Evolutionary conservation across 64 coral and sea anemone genomes (phyloP).

Genomic region (Porites lutea): DNA sequence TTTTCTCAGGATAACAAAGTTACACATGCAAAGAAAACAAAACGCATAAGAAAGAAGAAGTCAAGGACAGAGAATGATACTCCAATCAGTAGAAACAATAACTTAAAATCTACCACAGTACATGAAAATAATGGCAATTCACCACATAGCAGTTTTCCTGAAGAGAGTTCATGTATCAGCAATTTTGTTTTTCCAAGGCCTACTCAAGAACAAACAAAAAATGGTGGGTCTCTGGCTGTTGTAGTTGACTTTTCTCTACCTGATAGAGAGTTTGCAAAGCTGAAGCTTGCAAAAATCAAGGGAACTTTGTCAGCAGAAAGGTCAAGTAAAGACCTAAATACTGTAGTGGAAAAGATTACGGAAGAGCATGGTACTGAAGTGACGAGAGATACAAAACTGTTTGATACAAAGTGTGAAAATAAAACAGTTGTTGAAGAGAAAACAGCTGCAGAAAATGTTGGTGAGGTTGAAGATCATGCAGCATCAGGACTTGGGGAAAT

Average conservation of each 20-base stretch:
- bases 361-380: neutral
- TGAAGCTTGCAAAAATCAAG: slow-evolving; percentile 91
- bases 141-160: no score
- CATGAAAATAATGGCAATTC: neutral
- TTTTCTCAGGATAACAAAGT: neutral
- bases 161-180: neutral
- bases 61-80: neutral
- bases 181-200: slow-evolving; percentile 74
- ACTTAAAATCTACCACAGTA: neutral
- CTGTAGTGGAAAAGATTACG: neutral
- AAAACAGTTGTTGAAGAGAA: neutral
- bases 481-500: neutral
- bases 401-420: neutral
- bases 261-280: slow-evolving; percentile 90
- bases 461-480: neutral
- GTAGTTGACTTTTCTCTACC: slow-evolving; percentile 88
- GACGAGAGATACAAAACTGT: neutral
- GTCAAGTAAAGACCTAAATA: neutral
- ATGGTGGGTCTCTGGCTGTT: slow-evolving; percentile 61
- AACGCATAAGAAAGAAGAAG: neutral
- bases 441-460: neutral
- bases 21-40: neutral
- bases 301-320: slow-evolving; percentile 14
- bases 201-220: slow-evolving; percentile 26
- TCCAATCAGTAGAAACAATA: neutral